Evolutionary conservation across 2,113 vertebrate species (phyloP).

Genomic region (Nymphicus hollandicus): DNA sequence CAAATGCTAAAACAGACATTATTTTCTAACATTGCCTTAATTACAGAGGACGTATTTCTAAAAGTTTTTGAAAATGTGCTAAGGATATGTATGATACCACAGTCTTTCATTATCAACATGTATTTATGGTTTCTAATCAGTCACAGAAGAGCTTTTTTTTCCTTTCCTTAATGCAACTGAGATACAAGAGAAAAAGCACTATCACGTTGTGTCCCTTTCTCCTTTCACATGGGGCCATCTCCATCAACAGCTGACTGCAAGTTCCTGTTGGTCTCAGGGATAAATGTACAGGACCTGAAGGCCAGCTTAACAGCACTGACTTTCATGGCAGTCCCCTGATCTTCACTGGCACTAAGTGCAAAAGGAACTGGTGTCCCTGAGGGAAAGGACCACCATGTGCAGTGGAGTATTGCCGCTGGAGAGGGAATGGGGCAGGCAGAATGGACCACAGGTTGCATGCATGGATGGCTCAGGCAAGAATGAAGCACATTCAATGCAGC

Average conservation of each 20-base stretch:
- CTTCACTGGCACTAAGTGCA: neutral
- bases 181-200: neutral
- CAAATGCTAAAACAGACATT: neutral
- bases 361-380: neutral
- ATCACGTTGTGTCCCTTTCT: neutral
- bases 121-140: neutral
- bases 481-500: fast-evolving
- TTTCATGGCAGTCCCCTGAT: neutral
- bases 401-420: neutral
- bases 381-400: neutral
- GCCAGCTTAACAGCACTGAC: neutral
- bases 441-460: neutral
- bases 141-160: neutral
- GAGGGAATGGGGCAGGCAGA: neutral
- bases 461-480: neutral
- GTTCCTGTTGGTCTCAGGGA: neutral
- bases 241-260: neutral
- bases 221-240: fast-evolving
- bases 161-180: neutral
- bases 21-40: neutral
- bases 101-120: neutral
- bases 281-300: neutral
- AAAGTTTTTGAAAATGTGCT: neutral
- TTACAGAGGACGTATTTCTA: neutral
- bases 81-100: neutral